Base-by-base conservation (phyloP, 2,888 invertebrate genomes). In the Drosophila leonis region DNA sequence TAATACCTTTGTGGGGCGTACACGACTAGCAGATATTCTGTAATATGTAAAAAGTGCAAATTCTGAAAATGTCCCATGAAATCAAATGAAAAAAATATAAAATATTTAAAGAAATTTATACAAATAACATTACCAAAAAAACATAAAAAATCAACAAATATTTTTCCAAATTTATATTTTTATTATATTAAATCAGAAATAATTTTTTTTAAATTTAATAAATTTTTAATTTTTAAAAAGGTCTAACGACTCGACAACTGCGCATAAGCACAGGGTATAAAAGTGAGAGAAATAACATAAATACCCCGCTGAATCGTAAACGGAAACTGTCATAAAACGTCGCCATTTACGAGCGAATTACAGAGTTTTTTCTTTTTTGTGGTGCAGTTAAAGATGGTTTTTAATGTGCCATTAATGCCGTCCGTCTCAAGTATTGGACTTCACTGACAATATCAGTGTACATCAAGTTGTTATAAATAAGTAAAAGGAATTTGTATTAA, bases 271-370 rank as follows among this genome's bases (percentile, higher is more conserved):
- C 7, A 57, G 44, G 18, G 44, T 57, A 35, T 56, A 8, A 12
- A 41, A 39, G 15, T 9, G 41, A 41, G 59, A 57, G 60, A 41
- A 46, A 56, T 62, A 62, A 72, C 57, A 52, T 52, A 27, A 62
- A 70, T 41, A 57, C 24, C 31, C 55, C 37, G 31, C 63, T 15
- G 12, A 39, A 52, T 56, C 70, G 49, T 82, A 77, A 87, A 84
- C 67, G 51, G 63, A 54, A 74, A 75, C 48, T 65, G 73, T 69
- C 69, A 78, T 87, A 83, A 83, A 87, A 78, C 39, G 44, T 46
- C 18, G 54, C 46, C 37, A 56, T 87, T 87, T 82, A 83, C 68
- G 84, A 74, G 62, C 46, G 41, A 56, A 67, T 76, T 80, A 51
- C 65, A 64, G 54, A 54, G 48, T 59, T 56, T 65, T 49, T 49